Evolutionary conservation across 2,797 vertebrate species (phyloP).

Genomic region (Pyrocephalus nanus): DNA sequence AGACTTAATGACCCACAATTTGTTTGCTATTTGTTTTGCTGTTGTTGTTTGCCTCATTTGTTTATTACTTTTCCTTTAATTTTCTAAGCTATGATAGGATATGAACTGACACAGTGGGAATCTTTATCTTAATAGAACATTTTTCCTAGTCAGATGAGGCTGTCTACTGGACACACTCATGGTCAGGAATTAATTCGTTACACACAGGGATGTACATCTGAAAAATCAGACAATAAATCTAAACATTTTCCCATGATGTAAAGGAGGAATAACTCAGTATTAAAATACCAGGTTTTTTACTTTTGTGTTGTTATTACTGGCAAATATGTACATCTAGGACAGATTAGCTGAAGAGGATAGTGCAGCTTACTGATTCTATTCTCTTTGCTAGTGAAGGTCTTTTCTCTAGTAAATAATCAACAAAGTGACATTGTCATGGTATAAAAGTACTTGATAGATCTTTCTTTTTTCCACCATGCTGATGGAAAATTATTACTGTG

Average conservation of each 20-base stretch:
- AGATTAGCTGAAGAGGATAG: not conserved
- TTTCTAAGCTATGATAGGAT: not conserved
- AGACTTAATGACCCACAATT: not conserved
- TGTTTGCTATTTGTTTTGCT: not conserved
- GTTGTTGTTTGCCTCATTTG: not conserved
- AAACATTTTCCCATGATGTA: not conserved
- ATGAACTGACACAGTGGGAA: not conserved
- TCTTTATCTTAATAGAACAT: not conserved
- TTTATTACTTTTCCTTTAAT: not conserved
- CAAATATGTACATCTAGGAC: not conserved
- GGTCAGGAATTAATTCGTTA: not conserved
- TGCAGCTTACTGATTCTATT: not conserved
- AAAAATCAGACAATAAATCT: not conserved
- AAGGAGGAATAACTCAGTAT: not conserved
- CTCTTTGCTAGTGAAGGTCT: not conserved
- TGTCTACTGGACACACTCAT: not conserved
- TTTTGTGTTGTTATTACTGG: not conserved
- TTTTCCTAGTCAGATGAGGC: not conserved
- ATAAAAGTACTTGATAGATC: not conserved
- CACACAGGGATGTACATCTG: not conserved
- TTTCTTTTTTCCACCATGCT: not conserved
- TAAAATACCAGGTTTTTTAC: not conserved
- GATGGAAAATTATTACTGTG: not conserved
- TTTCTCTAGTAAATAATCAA: not conserved
- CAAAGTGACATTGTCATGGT: not conserved